Evolutionary conservation across 2,888 invertebrate species (phyloP).

Genomic region (Cactoblastis cactorum): DNA sequence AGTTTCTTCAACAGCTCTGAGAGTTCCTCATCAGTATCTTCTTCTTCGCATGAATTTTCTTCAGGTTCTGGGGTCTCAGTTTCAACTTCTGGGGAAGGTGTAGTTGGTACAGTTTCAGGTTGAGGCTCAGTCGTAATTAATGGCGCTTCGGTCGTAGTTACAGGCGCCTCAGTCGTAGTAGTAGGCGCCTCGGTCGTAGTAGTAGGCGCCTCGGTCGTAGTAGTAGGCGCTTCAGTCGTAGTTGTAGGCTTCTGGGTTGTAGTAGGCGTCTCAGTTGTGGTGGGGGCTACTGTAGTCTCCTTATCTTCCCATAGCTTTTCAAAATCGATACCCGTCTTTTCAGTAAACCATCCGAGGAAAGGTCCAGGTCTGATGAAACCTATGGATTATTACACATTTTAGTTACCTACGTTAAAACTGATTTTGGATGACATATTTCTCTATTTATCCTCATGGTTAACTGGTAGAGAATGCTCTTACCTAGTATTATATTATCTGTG

Average conservation of each 20-base stretch:
- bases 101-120: constrained; percentile 15
- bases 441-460: too few relatives aligned
- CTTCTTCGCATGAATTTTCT: constrained; percentile 34
- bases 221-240: constrained; percentile 15
- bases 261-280: constrained; percentile 18
- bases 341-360: constrained; percentile 54
- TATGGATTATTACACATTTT: constrained; percentile 22
- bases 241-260: constrained; percentile 19
- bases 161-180: constrained; percentile 13
- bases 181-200: constrained; percentile 16
- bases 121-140: constrained; percentile 15
- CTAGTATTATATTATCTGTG: too few relatives aligned
- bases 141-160: constrained; percentile 15
- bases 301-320: constrained; percentile 47
- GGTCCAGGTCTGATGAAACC: constrained; percentile 65
- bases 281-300: constrained; percentile 19
- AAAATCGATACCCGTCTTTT: constrained; percentile 56
- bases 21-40: constrained; percentile 25
- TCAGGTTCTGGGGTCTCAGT: constrained; percentile 29
- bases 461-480: too few relatives aligned
- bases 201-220: constrained; percentile 19
- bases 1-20: constrained; percentile 54
- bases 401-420: background rate
- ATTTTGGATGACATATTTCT: background rate
- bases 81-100: constrained; percentile 20